A percentile compares a stretch with the other conserved stretches of the same genome.
phyloP scores from a whole-genome alignment of 92 coral and sea anemone genomes.

The Phenganax marumi region DNA sequence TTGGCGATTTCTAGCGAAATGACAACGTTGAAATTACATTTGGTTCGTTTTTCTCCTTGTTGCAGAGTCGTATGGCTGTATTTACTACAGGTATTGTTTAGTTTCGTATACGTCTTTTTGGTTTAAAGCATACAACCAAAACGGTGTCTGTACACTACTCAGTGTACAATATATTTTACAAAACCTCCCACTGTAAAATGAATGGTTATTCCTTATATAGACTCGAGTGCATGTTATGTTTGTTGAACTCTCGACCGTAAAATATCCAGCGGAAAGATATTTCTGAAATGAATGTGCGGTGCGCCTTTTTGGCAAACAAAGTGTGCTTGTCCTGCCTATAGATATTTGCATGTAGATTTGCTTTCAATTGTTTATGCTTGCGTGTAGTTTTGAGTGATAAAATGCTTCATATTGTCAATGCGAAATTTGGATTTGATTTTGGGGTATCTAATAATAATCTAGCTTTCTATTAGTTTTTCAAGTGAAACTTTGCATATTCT shows the following conservation, averaged over 20 bases:
- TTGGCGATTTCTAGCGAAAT: conserved; percentile 1
- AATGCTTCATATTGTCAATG: no score
- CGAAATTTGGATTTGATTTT: neutral
- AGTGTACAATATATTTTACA: neutral
- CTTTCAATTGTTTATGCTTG: no score
- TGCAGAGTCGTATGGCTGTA: conserved; percentile 84
- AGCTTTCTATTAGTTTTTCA: neutral
- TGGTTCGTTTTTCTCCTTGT: conserved; percentile 88
- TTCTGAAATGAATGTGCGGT: neutral
- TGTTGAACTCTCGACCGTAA: neutral
- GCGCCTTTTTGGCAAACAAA: neutral
- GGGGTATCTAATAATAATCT: neutral
- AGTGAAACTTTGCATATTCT: neutral
- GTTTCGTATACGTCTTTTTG: neutral
- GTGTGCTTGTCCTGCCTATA: neutral
- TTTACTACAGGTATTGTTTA: conserved; percentile 61
- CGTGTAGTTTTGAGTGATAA: no score
- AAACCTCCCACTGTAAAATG: neutral
- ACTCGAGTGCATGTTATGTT: neutral
- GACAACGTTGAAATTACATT: conserved; percentile 62
- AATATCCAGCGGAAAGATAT: neutral
- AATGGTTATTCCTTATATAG: neutral
- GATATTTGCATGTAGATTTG: no score
- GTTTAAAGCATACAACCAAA: neutral
- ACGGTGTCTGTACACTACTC: conserved; percentile 5